Conservation (phyloP, 1,140 invertebrate species). For the Marisa cornuarietis region DNA sequence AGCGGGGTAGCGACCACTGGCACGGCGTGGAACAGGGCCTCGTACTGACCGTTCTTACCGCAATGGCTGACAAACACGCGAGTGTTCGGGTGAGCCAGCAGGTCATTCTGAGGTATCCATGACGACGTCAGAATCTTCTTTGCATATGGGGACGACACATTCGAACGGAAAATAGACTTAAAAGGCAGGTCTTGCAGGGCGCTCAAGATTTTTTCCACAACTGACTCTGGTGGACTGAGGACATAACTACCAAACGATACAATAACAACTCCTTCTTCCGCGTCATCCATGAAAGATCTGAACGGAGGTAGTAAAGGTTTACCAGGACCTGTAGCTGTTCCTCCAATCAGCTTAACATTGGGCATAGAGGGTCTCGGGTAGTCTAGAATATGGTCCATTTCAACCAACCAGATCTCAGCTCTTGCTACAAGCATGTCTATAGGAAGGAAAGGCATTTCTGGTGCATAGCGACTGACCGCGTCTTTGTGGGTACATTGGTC, state of each 20-base stretch:
- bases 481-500: neutral
- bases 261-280: slow-evolving; percentile 33
- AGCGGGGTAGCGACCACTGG: slow-evolving; percentile 75
- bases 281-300: slow-evolving; percentile 24
- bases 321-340: slow-evolving; percentile 22
- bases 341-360: slow-evolving; percentile 44
- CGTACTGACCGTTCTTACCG: slow-evolving; percentile 43
- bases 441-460: slow-evolving; percentile 4
- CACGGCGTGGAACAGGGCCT: slow-evolving; percentile 46
- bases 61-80: slow-evolving; percentile 49
- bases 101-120: slow-evolving; percentile 50
- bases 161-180: slow-evolving; percentile 31
- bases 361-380: slow-evolving; percentile 36
- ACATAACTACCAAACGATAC: slow-evolving; percentile 40
- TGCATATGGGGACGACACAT: slow-evolving; percentile 14
- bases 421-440: slow-evolving; percentile 5
- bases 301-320: slow-evolving; percentile 23
- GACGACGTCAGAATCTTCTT: slow-evolving; percentile 30
- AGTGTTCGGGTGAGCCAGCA: slow-evolving; percentile 70
- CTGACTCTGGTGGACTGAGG: slow-evolving; percentile 15
- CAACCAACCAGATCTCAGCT: slow-evolving; percentile 34
- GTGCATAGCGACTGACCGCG: slow-evolving; percentile 6
- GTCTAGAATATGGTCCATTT: slow-evolving; percentile 40
- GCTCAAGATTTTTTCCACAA: slow-evolving; percentile 19
- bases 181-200: slow-evolving; percentile 26